Percentiles rank a stretch among this genome's conserved stretches.
These are phyloP conservation scores for Oxyura jamaicensis DNA, from an alignment of 2,113 vertebrate genomes.

Conservation along the genomic window DNA sequence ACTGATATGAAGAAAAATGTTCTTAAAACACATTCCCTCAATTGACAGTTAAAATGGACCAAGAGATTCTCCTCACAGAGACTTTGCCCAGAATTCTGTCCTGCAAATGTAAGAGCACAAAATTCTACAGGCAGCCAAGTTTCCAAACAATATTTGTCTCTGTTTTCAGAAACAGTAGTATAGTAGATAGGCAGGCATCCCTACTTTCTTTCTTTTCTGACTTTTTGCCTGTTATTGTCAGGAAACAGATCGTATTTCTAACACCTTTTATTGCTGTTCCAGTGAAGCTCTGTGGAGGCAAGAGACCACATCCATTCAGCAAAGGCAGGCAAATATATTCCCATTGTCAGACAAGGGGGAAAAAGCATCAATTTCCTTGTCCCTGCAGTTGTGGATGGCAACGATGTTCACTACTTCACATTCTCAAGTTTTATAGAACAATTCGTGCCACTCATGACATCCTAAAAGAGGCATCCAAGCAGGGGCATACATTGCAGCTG, in stretches of 20 bases:
- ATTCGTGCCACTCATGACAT: rapidly evolving
- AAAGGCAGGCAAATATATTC: background rate
- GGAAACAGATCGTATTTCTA: background rate
- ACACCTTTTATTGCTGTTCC: background rate
- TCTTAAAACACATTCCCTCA: background rate
- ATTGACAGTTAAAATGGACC: background rate
- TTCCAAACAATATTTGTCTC: background rate
- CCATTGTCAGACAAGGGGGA: background rate
- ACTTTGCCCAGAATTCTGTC: background rate
- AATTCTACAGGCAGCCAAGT: background rate
- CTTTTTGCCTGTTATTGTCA: background rate
- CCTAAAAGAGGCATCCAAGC: background rate
- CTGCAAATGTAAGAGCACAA: background rate
- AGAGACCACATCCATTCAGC: background rate
- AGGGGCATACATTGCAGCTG: background rate
- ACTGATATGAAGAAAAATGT: background rate
- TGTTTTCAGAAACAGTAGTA: background rate
- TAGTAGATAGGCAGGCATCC: background rate
- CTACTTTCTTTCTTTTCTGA: background rate
- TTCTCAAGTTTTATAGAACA: background rate
- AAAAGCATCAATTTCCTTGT: background rate
- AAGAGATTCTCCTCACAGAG: background rate
- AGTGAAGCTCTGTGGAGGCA: background rate
- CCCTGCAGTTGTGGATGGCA: background rate
- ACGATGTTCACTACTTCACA: background rate